Evolutionary conservation across 2,888 invertebrate genomes (phyloP), one percentile per base, ranked within the genome.

Genomic region (Maniola hyperantus): DNA sequence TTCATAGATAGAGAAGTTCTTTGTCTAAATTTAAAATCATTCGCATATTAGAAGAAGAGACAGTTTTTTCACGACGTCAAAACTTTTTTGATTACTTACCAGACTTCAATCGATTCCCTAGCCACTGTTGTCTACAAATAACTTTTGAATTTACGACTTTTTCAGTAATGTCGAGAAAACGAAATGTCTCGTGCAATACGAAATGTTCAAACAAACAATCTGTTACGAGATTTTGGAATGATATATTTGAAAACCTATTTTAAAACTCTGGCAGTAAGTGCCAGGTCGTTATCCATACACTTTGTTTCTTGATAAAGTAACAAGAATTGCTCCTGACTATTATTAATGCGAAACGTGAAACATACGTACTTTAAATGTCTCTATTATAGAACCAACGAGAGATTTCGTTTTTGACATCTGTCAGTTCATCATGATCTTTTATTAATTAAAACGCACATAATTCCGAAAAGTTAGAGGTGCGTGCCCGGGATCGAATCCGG

Each of bases 231-330:
- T 65, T 50, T 48, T 51, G 33, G 57, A 54, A 42, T 46, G 51
- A 44, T 33, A 60, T 42, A 64, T 53, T 33, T 34, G 55, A 26
- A 39, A 6, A 67, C 11, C 54, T 67, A 67, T 67, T 67, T 67
- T 64, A 64, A 60, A 64, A 64, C 54, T 15, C 64, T 67, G 59
- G 67, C 67, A 67, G 48, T 44, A 39, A 57, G 39, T 39, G 57
- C 57, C 57, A 42, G 42, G 1, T 42, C 18, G 62, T 58, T 66
- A 66, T 66, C 62, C 48, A 62, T 51, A 51, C 26, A 57, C 42
- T 57, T 55, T 57, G 42, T 57, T 18, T 57, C 39, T 54, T 15
- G 57, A 57, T 57, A 20, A 26, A 57, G 57, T 54, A 20, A 57
- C 20, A 13, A 39, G 42, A 42, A 42, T 42, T 48, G 48, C 48